Conservation (phyloP, 2,888 invertebrate species). For the Marasmarcha lunaedactyla region DNA sequence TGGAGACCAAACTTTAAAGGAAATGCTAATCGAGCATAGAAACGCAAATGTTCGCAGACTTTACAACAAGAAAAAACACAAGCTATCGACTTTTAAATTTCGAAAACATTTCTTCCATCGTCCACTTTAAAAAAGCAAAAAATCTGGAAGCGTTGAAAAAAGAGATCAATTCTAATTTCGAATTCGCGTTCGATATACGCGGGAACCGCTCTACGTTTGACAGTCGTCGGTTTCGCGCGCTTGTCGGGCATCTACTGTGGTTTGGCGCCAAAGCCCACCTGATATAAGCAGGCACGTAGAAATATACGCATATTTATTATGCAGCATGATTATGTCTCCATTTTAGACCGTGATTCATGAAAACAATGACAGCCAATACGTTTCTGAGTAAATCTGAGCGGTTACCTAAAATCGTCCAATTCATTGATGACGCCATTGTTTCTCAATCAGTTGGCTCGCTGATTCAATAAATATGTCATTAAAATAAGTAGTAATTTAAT, state of each 20-base stretch:
- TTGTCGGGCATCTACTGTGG: neutral
- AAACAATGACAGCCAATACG: neutral
- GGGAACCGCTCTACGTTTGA: neutral
- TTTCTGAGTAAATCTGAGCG: neutral
- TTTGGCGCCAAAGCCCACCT: neutral
- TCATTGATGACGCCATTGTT: too few relatives aligned
- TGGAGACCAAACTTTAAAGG: neutral
- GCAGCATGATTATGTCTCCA: neutral
- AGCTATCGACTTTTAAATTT: neutral
- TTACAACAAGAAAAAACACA: neutral
- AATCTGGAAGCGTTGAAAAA: neutral
- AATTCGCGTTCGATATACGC: neutral
- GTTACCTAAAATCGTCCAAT: too few relatives aligned
- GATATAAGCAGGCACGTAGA: neutral
- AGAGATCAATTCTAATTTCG: neutral
- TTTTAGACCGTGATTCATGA: slow-evolving; percentile 1
- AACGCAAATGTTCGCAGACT: neutral
- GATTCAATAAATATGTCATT: too few relatives aligned
- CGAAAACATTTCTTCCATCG: neutral
- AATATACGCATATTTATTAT: neutral
- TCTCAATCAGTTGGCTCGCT: too few relatives aligned
- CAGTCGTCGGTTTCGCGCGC: neutral
- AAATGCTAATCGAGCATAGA: neutral
- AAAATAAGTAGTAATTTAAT: too few relatives aligned
- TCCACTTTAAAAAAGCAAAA: neutral